phyloP scores from a whole-genome alignment of 1,140 invertebrate genomes.

The Acyrthosiphon pisum region DNA sequence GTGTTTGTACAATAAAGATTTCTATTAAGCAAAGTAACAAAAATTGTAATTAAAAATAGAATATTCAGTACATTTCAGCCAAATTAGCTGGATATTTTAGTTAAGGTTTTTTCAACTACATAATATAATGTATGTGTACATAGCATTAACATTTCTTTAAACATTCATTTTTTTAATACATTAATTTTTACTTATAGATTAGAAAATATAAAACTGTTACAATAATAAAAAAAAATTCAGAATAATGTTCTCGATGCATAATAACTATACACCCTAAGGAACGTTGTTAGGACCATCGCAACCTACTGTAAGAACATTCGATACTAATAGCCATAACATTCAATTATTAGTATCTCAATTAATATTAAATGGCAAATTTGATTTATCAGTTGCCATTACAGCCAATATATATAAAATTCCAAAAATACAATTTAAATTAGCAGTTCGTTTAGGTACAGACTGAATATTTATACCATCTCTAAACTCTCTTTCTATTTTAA shows the following conservation, averaged over 20 bases:
- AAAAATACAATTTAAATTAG: constrained; percentile 88
- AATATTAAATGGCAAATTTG: constrained; percentile 61
- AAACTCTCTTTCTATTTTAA: constrained; percentile 89
- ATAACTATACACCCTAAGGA: constrained; percentile 37
- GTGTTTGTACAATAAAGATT: constrained; percentile 15
- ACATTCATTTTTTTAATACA: constrained; percentile 35
- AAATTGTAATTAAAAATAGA: constrained; percentile 38
- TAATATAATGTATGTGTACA: not conserved
- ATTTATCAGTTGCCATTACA: constrained; percentile 65
- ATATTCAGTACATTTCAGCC: constrained; percentile 17
- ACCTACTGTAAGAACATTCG: constrained; percentile 38
- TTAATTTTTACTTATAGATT: constrained; percentile 27
- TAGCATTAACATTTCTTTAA: constrained; percentile 19
- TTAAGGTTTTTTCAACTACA: not conserved
- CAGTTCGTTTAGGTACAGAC: constrained; percentile 84
- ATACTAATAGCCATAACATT: constrained; percentile 46
- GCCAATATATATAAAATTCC: constrained; percentile 87
- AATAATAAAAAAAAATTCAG: constrained; percentile 36
- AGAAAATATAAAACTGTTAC: constrained; percentile 41
- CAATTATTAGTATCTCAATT: not conserved
- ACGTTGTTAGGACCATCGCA: constrained; percentile 33
- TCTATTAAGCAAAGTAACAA: not conserved
- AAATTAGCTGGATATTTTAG: constrained; percentile 17
- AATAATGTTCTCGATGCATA: constrained; percentile 35
- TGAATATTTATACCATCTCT: constrained; percentile 78